Percentiles rank a stretch among this genome's conserved stretches.
These are phyloP conservation scores for Vombatus ursinus DNA, from an alignment of 2,113 vertebrate genomes.

Conservation along the genomic window DNA sequence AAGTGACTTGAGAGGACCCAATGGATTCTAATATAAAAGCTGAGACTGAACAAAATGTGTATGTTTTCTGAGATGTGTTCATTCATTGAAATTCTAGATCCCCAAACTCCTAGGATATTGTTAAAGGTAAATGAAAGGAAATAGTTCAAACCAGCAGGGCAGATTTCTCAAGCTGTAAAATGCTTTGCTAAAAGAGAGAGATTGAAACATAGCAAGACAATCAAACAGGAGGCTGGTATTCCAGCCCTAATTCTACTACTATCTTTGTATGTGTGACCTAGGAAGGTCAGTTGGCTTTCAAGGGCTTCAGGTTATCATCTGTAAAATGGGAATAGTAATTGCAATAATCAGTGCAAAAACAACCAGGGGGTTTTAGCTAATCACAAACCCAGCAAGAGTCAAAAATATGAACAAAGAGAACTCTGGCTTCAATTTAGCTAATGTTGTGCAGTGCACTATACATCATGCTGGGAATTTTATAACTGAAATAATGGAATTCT, in stretches of 20 bases:
- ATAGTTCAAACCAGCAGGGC: not conserved
- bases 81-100: slow-evolving; percentile 22
- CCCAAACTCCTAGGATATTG: not conserved
- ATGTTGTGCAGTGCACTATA: not conserved
- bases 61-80: slow-evolving; percentile 32
- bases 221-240: not conserved
- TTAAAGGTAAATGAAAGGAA: slow-evolving; percentile 41
- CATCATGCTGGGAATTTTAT: not conserved
- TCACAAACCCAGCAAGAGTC: not conserved
- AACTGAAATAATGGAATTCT: not conserved
- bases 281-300: not conserved
- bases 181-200: not conserved
- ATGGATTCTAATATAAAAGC: slow-evolving; percentile 34
- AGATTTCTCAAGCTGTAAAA: not conserved
- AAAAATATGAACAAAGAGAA: not conserved
- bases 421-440: not conserved
- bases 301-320: not conserved
- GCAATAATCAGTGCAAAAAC: not conserved
- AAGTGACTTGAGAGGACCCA: slow-evolving; percentile 39
- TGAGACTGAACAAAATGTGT: slow-evolving; percentile 29
- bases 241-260: not conserved
- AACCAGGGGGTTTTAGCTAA: not conserved
- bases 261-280: not conserved
- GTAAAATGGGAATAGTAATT: not conserved
- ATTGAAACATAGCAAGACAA: not conserved